Evolutionary conservation across 2,797 vertebrate species (phyloP).

Genomic region (Psittacula echo): DNA sequence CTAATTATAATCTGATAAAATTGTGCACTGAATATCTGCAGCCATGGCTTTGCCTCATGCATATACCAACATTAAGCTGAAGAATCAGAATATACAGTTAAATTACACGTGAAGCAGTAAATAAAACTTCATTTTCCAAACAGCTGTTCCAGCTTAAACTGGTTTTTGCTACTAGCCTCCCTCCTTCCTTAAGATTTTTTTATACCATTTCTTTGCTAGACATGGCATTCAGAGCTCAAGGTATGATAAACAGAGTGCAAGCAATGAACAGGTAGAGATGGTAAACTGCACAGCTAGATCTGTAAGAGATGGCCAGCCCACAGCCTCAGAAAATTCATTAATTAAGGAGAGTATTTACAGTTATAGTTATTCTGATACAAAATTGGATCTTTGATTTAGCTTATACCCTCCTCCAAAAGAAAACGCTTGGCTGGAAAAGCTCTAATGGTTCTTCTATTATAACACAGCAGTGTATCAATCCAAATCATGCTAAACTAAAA

Average conservation of each 20-base stretch:
- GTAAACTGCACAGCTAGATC: neutral
- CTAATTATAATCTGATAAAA: neutral
- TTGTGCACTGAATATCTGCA: neutral
- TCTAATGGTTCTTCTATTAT: neutral
- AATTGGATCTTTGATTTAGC: neutral
- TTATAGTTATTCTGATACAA: neutral
- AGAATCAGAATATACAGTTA: neutral
- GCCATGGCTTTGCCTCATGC: neutral
- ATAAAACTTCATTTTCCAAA: conserved; percentile 20
- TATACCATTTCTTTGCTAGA: neutral
- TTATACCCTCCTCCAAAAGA: neutral
- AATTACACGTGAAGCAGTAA: neutral
- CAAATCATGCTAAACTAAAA: neutral
- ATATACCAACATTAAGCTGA: neutral
- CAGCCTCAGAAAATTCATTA: neutral
- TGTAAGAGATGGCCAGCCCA: neutral
- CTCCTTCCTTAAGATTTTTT: neutral
- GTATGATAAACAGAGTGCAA: neutral
- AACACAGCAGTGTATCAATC: neutral
- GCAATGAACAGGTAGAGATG: neutral
- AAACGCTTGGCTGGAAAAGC: neutral
- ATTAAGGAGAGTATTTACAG: neutral
- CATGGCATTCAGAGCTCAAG: neutral
- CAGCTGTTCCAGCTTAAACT: neutral
- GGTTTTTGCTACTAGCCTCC: neutral